Evolutionary conservation across 2,113 vertebrate genomes (phyloP).

Genomic region (Canis aureus): DNA sequence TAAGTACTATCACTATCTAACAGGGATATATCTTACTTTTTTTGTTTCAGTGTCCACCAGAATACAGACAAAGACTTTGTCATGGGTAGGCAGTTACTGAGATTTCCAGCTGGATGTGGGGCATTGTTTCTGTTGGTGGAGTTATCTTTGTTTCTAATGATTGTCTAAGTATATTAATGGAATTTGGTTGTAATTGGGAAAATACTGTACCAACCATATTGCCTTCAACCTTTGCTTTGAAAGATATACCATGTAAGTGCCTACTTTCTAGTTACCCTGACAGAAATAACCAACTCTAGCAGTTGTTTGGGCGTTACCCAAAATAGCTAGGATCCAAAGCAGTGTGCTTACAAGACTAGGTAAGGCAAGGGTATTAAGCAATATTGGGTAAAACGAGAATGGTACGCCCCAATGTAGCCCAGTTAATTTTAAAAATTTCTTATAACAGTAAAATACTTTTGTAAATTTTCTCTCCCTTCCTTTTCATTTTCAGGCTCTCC

Average conservation of each 20-base stretch:
- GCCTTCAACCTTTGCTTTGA: neutral
- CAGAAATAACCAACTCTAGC: neutral
- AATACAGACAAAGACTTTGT: neutral
- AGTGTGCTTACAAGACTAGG: neutral
- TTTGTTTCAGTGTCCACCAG: neutral
- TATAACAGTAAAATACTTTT: neutral
- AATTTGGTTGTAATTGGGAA: neutral
- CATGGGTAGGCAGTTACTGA: too few relatives aligned
- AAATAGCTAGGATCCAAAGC: neutral
- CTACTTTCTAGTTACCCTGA: neutral
- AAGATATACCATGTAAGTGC: neutral
- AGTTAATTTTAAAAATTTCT: neutral
- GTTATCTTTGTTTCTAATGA: neutral
- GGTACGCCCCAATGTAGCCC: neutral
- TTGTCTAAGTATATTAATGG: neutral
- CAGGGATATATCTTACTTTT: neutral
- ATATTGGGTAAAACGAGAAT: neutral
- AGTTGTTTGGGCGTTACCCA: too few relatives aligned
- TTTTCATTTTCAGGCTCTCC: neutral
- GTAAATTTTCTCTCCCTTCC: neutral
- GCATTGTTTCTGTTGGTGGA: neutral
- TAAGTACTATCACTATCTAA: neutral
- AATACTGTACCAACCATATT: neutral
- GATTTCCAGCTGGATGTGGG: neutral
- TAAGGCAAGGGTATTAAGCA: neutral